Evolutionary conservation across 2,888 invertebrate genomes (phyloP), one percentile per base, ranked within the genome.

Genomic region (Lycophotia porphyrea): DNA sequence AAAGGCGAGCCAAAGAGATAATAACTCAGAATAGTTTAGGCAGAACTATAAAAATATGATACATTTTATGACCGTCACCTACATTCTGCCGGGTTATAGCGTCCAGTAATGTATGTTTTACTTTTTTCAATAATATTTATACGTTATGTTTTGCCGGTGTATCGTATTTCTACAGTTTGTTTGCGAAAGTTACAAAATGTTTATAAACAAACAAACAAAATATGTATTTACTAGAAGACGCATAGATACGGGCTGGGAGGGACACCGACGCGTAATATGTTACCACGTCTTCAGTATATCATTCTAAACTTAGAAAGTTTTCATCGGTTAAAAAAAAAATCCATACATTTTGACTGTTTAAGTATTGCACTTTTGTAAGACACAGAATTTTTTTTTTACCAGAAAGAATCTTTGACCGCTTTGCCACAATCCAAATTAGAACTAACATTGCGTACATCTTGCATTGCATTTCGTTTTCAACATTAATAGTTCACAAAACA

Each of bases 41-140:
- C 42, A 71, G 31, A 78, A 76, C 74, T 72, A 42, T 83, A 80
- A 55, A 77, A 79, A 63, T 84, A 72, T 76, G 74, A 76, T 61
- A 44, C 11, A 15, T 70, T 82, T 78, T 82, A 67, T 69, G 42
- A 1, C 36, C 66, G 66, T 75, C 74, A 66, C 65, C 64, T 64
- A 74, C n/a, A 65, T 76, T 61, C 44, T 70, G 36, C 27, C 36
- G 44, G n/a, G 21, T 55, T 13, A 55, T 66, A 13, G 52, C 44
- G 9, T 76, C 42, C 39, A 27, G 61, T 55, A 36, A 44, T 58
- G n/a, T 34, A n/a, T n/a, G n/a, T 34, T 74, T 69, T 27, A 21
- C 21, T 21, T 49, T 71, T 49, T 55, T 44, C 34, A 24, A 2
- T 18, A 9, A 24, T 31, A 69, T 69, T 74, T 65, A 21, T 13